These are phyloP conservation scores for Urocolius indicus DNA, from an alignment of 2,113 vertebrate genomes.

Conservation along the genomic window DNA sequence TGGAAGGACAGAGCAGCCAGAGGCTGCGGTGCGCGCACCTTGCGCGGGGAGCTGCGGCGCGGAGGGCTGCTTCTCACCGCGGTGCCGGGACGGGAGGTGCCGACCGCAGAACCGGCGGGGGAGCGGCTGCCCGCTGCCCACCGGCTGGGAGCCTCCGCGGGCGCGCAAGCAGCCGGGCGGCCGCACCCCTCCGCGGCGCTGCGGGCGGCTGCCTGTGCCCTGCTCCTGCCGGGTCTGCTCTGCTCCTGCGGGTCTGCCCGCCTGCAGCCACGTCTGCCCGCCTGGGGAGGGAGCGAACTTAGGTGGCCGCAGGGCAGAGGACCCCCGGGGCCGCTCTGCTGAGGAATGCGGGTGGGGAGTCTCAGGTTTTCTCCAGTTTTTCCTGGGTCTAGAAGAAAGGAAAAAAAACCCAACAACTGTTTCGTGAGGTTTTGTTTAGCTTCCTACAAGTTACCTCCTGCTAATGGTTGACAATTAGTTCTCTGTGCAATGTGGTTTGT, in stretches of 20 bases:
- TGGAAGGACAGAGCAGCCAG: background rate
- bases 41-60: background rate
- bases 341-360: background rate
- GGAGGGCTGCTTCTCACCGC: background rate
- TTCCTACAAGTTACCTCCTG: slow-evolving; percentile 23
- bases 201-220: background rate
- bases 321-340: background rate
- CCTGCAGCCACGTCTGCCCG: background rate
- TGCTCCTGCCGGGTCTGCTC: background rate
- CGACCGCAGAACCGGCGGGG: background rate
- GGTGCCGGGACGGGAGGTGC: background rate
- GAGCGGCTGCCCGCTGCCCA: background rate
- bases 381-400: background rate
- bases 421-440: background rate
- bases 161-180: background rate
- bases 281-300: background rate
- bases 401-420: background rate
- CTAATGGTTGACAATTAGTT: background rate
- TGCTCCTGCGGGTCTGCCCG: background rate
- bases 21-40: background rate
- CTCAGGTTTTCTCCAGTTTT: background rate
- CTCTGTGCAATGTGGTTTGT: background rate
- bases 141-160: background rate
- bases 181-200: background rate
- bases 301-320: background rate